Base-by-base conservation (phyloP, 2,113 vertebrate genomes). In the Stomatorhinus ivindoensis region DNA sequence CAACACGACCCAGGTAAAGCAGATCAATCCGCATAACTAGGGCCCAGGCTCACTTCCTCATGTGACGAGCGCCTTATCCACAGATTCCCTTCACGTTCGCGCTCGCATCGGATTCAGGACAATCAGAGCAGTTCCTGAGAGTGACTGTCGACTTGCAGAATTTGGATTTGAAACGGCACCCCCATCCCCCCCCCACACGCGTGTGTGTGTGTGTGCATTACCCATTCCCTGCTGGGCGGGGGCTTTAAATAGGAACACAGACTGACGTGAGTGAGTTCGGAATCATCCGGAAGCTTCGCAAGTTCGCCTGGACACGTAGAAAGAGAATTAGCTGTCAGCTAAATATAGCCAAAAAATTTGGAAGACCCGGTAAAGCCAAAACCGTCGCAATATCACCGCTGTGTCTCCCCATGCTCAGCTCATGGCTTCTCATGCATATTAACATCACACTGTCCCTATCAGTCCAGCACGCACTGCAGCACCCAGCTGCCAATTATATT, bases 81-180 rank as follows among this genome's bases (percentile, higher is more conserved):
- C 21, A n/a, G 58, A 88, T 46, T 46, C 42, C 3, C 87, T 61
- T 65, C 35, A 39, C 35, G 35, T 21, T 46, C 69, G 42, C 44
- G 13, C n/a, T 39, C 42, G 27, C 44, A 17, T 19, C 13, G 39
- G 24, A 84, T 84, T 47, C 46, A 76, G 87, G 44, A 88, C 39
- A 80, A 51, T 80, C 69, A 82, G 31, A 82, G 51, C 47, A 55
- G 27, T 42, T 82, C 50, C 48, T 47, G 31, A 65, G 27, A 53
- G 48, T 89, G 35, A 88, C 42, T 73, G 39, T 65, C 15, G 31
- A 82, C 17, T n/a, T 17, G 47, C 46, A 88, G 61, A 13, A 39
- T 88, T 76, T 50, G 31, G 61, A 42, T 24, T 73, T 50, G 27
- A 82, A 24, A 88, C 88, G 90, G 61, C 61, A 31, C 91, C 89